These are phyloP conservation scores for Microcebus lehilahytsara DNA, from an alignment of 2,113 vertebrate genomes.

Conservation along the genomic window DNA sequence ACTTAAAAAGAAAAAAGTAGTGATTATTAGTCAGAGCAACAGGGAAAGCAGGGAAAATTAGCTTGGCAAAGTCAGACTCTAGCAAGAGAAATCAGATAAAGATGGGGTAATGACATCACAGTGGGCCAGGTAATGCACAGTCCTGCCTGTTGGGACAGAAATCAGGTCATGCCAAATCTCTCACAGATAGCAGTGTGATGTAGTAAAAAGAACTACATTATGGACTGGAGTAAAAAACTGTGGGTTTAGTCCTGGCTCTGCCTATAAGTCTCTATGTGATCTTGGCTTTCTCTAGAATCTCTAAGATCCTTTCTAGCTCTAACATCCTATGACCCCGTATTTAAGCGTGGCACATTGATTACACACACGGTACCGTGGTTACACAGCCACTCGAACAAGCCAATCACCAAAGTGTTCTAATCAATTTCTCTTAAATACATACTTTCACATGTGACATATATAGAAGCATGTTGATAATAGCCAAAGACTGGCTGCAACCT, in stretches of 20 bases:
- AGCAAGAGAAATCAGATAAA: slow-evolving; percentile 25
- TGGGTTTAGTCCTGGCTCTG: not conserved
- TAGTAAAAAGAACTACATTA: not conserved
- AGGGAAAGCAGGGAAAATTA: not conserved
- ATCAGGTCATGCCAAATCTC: not conserved
- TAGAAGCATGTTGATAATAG: not conserved
- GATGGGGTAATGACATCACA: not conserved
- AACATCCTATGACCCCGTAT: not conserved
- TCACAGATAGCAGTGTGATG: not conserved
- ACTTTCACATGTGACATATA: not conserved
- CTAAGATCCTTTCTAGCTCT: not conserved
- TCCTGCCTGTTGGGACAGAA: not conserved
- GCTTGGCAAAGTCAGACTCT: not conserved
- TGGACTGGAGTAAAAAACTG: not conserved
- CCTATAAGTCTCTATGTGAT: not conserved
- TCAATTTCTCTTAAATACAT: not conserved
- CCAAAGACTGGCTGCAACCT: not conserved
- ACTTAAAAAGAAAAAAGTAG: not conserved
- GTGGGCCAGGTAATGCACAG: not conserved
- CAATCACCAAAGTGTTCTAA: not conserved
- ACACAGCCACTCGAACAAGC: not conserved
- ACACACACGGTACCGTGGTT: not conserved
- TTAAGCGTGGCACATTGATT: slow-evolving; percentile 12
- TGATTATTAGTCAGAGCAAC: not conserved
- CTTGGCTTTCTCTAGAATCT: not conserved